Conservation (phyloP, 2,797 vertebrate genomes). For the Pangasius djambal region DNA sequence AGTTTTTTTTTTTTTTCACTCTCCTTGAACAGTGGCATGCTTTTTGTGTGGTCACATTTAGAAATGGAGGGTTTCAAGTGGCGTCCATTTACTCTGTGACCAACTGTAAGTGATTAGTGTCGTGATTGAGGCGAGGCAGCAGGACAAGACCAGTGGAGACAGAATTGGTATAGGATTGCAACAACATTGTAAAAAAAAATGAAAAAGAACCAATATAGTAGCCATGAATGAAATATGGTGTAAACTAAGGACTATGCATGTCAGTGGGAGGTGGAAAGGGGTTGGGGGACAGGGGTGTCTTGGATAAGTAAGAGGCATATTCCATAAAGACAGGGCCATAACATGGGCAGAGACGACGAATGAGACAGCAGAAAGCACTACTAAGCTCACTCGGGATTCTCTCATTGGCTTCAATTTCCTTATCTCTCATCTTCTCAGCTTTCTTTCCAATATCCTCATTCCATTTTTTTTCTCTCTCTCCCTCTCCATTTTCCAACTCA, state of each 20-base stretch:
- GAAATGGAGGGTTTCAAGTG: constrained; percentile 36
- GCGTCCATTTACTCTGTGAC: constrained; percentile 42
- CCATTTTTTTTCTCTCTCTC: constrained; percentile 41
- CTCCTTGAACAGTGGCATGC: constrained; percentile 9
- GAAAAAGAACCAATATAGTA: constrained; percentile 27
- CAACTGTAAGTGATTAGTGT: constrained; percentile 54
- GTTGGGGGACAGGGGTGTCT: neutral
- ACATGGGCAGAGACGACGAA: constrained; percentile 59
- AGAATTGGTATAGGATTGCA: constrained; percentile 35
- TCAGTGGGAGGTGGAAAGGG: neutral
- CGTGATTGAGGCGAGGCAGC: constrained; percentile 28
- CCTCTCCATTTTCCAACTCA: constrained; percentile 46
- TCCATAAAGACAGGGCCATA: constrained; percentile 67
- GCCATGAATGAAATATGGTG: constrained; percentile 18
- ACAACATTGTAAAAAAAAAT: constrained; percentile 8
- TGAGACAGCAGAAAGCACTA: constrained; percentile 67
- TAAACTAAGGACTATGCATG: neutral
- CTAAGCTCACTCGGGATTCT: constrained; percentile 53
- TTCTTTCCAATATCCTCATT: constrained; percentile 71
- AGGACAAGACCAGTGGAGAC: constrained; percentile 27
- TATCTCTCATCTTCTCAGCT: constrained; percentile 72
- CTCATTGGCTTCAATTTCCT: constrained; percentile 72
- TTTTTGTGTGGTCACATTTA: constrained; percentile 54
- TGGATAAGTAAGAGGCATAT: constrained; percentile 50
- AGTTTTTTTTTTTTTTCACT: neutral